Percentiles rank a stretch among this genome's conserved stretches.
Conservation (phyloP, 2,888 invertebrate genomes). For the Drosophila borborema region DNA sequence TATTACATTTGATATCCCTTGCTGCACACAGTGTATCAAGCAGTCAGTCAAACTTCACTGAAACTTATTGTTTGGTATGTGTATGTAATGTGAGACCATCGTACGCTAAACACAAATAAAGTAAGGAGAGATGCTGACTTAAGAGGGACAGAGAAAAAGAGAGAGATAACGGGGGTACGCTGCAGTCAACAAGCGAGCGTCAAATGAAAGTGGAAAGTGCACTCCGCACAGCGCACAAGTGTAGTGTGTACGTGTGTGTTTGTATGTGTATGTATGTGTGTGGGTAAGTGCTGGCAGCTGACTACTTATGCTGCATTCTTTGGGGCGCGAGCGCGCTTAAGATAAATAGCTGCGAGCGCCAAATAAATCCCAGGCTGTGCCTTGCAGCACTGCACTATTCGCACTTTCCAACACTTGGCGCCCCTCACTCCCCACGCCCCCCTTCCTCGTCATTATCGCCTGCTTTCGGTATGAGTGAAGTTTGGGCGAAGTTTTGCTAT, state of each 20-base stretch:
- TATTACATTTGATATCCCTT: too few relatives aligned
- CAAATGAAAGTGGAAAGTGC: constrained; percentile 79
- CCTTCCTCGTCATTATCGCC: not conserved
- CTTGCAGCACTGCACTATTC: constrained; percentile 14
- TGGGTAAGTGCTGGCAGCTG: constrained; percentile 31
- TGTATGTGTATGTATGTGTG: constrained; percentile 9
- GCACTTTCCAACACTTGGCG: constrained; percentile 1
- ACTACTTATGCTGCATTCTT: constrained; percentile 69
- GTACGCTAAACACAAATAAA: constrained; percentile 73
- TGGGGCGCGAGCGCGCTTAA: constrained; percentile 59
- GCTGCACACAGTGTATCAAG: not conserved
- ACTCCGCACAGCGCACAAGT: constrained; percentile 55
- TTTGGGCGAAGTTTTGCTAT: constrained; percentile 37
- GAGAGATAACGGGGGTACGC: constrained; percentile 18
- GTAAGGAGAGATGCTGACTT: constrained; percentile 48
- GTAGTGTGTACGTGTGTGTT: constrained; percentile 16
- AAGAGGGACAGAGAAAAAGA: not conserved
- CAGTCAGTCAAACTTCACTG: not conserved
- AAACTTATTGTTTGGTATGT: constrained; percentile 8
- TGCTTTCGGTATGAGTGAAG: not conserved
- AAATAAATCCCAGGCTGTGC: constrained; percentile 42
- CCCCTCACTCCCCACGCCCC: fast-evolving
- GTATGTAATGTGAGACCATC: constrained; percentile 62
- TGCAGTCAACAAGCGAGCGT: constrained; percentile 75
- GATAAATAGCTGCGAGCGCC: constrained; percentile 72